Evolutionary conservation across 2,797 vertebrate species (phyloP).

Genomic region (Eulemur coronatus): DNA sequence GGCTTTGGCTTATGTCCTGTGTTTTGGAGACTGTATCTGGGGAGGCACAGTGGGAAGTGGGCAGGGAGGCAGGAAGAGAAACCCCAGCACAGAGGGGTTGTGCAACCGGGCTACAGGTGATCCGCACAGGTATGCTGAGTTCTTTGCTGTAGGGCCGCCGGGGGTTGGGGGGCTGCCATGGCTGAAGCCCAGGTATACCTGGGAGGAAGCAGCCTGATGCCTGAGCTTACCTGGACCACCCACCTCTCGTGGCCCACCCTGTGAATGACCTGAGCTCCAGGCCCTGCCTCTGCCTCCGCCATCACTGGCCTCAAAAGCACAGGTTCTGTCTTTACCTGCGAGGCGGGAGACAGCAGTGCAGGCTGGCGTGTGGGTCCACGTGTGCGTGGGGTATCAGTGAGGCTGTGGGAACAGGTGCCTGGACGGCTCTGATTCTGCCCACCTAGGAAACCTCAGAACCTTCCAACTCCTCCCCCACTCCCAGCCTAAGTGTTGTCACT

Average conservation of each 20-base stretch:
- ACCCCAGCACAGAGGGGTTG: not conserved
- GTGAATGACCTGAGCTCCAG: not conserved
- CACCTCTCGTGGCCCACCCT: not conserved
- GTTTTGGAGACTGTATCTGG: not conserved
- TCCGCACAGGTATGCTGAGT: not conserved
- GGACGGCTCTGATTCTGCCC: not conserved
- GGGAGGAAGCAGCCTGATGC: not conserved
- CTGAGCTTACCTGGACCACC: not conserved
- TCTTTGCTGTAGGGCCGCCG: not conserved
- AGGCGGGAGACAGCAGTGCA: not conserved
- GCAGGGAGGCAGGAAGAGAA: not conserved
- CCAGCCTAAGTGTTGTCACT: not conserved
- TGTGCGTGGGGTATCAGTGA: not conserved
- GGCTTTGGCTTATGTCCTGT: not conserved
- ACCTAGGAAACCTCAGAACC: not conserved
- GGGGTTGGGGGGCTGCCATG: too few species aligned
- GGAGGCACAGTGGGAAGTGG: not conserved
- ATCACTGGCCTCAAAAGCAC: not conserved
- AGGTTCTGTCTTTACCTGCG: not conserved
- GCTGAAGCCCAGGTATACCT: not conserved
- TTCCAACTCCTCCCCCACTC: accelerated
- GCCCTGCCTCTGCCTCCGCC: not conserved
- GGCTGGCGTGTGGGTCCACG: not conserved
- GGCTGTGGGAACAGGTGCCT: not conserved
- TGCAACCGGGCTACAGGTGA: not conserved